Conservation (phyloP, 2,113 vertebrate species). For the Salminus brasiliensis region DNA sequence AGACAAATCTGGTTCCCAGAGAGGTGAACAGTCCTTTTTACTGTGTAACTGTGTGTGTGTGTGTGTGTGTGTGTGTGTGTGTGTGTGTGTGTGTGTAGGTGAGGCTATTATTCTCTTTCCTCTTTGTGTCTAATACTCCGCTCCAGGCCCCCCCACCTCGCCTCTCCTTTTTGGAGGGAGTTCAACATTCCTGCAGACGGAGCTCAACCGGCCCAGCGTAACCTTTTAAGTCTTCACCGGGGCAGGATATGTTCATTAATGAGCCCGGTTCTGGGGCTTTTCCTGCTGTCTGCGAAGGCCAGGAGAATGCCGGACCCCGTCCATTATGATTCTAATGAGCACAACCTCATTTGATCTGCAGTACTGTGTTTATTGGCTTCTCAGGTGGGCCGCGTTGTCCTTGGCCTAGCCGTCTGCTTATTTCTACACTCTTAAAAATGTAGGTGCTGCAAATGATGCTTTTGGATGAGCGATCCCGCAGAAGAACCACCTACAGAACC, state of each 20-base stretch:
- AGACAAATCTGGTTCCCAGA: no score
- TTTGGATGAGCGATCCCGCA: no score
- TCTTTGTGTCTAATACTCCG: slow-evolving; percentile 30
- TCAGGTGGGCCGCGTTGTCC: not conserved
- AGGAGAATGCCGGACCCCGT: not conserved
- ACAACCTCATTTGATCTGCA: not conserved
- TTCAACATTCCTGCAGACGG: slow-evolving; percentile 31
- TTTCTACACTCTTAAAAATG: not conserved
- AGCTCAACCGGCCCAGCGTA: slow-evolving; percentile 22
- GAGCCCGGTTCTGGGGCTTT: not conserved
- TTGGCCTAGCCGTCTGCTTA: not conserved
- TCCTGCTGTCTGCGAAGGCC: slow-evolving; percentile 15
- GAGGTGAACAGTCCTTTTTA: not conserved
- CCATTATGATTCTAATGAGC: slow-evolving; percentile 23
- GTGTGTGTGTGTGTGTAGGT: not conserved
- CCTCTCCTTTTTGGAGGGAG: slow-evolving; percentile 27
- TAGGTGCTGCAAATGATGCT: no score
- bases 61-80: no score
- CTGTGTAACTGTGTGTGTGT: no score
- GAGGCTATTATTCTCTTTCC: slow-evolving; percentile 30
- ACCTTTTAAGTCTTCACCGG: slow-evolving; percentile 31
- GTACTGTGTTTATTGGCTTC: not conserved
- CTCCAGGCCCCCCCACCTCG: not conserved
- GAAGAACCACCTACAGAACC: no score
- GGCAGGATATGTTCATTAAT: slow-evolving; percentile 26